Base-by-base conservation (phyloP, 2,888 invertebrate species). In the Chirona hameri region DNA sequence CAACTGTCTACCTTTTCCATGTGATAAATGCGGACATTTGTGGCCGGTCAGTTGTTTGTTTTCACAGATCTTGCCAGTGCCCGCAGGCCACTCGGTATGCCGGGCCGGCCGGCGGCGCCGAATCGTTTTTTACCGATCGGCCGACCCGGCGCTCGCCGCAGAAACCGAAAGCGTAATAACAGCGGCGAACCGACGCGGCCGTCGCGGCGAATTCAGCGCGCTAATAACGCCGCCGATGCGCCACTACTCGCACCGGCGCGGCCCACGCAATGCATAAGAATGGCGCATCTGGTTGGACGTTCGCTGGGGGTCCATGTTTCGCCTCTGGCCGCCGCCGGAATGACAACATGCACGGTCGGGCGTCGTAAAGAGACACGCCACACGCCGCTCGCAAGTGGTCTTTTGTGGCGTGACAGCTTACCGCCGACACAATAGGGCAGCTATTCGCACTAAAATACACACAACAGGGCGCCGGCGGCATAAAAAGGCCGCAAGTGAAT, bases 211-310 rank as follows among this genome's bases (percentile, higher is more conserved):
- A 18, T 69, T 69, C 24, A 5, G 29, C 31, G 39, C 76, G 76
- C 76, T 76, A 76, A 76, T 39, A 39, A 31, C 29, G 76, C 7
- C 69, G 39, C 39, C 76, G 39, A 76, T 76, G 76, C 29, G 76
- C 15, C 39, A 69, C 76, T 5, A 18, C 39, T 31, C 76, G 29
- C 24, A 7, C 39, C 76, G 76, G n/a, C 76, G 15, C 76, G 15
- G 5, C 76, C 21, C 76, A 39, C 76, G 76, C 76, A 76, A 76
- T 76, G 76, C 31, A 76, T 76, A 76, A 76, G 76, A 76, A 76
- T 76, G 39, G 39, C 76, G 76, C 39, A 39, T 76, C 39, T 39
- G 39, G 76, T 39, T 21, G 15, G 5, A 1, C 39, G 21, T 14
- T 31, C 39, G 24, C 76, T 21, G 31, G 31, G 76, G 21, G 76